Conservation (phyloP, 2,888 invertebrate genomes). For the Brachypalpus laphriformis region DNA sequence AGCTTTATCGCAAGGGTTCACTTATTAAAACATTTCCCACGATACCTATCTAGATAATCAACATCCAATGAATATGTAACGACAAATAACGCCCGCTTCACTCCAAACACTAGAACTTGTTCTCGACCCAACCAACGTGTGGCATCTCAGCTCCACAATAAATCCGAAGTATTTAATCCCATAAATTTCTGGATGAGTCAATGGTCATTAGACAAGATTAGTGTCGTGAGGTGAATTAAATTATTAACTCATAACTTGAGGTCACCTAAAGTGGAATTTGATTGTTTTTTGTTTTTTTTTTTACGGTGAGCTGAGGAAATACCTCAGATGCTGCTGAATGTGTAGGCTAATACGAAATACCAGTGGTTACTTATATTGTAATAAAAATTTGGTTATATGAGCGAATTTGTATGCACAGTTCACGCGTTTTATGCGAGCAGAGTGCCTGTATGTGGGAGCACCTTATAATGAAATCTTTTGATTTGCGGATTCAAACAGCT, state of each 20-base stretch:
- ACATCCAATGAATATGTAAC: constrained; percentile 1
- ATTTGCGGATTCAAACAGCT: neutral
- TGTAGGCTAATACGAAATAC: neutral
- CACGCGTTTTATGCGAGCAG: too few species aligned
- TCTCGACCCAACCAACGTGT: neutral
- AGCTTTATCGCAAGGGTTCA: too few species aligned
- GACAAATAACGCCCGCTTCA: neutral
- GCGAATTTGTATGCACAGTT: too few species aligned
- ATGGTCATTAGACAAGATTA: constrained; percentile 30
- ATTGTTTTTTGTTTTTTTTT: constrained; percentile 5
- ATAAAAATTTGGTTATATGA: neutral
- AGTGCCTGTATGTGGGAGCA: neutral
- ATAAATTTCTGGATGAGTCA: constrained; percentile 42
- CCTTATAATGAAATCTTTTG: neutral
- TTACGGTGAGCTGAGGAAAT: neutral
- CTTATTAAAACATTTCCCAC: constrained; percentile 12
- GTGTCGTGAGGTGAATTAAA: constrained; percentile 26
- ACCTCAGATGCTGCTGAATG: neutral
- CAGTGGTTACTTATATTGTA: neutral
- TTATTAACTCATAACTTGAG: constrained; percentile 25
- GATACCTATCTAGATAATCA: neutral
- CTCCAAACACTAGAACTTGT: neutral
- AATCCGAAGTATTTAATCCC: constrained; percentile 6
- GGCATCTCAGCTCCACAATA: neutral
- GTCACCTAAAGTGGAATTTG: constrained; percentile 25